Evolutionary conservation across 2,888 invertebrate species (phyloP), one percentile per base, ranked within the genome.

Genomic region (Parelbella ahira): DNA sequence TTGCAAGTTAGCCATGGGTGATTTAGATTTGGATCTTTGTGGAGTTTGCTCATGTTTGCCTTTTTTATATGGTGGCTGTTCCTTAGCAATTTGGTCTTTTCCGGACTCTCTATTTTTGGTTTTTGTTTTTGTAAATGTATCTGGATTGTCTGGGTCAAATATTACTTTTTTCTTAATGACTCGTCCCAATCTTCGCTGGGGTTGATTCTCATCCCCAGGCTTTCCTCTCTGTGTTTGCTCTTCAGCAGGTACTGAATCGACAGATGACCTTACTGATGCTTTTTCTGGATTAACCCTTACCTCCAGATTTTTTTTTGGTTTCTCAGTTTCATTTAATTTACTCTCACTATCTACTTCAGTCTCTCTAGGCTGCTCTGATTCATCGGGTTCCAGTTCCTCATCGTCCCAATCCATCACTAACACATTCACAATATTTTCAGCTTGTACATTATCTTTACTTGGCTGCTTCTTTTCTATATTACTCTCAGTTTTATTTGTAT

Each of bases 81-180:
- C 54, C n/a, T 41, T 41, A 7, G 5, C 15, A n/a, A 9, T 4
- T 19, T 44, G 39, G 5, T 51, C 75, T 58, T 72, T 71, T 27
- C 65, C 67, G 28, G 48, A 23, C 27, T 53, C 53, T 19, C 51
- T 37, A 36, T 78, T 80, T 59, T 77, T 82, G 37, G 30, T 56
- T 57, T 78, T 83, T 50, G 59, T 66, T 68, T 86, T 88, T 34
- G 86, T 88, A 50, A 80, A 88, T 23, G 88, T 84, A 46, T 84
- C 87, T 43, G 88, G 88, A 60, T 90, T 91, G 53, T 90, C 91
- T 3, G 93, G 93, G 71, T 93, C 93, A 90, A 92, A 93, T 51
- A 93, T 93, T 2, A 93, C 90, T 75, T 93, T 93, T 49, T 90
- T 91, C 61, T 93, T 93, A 13, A 93, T 92, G 9, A 93, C 86